Percentiles rank a stretch among this genome's conserved stretches.
phyloP scores from a whole-genome alignment of 2,113 vertebrate genomes.

The Leuciscus idus region DNA sequence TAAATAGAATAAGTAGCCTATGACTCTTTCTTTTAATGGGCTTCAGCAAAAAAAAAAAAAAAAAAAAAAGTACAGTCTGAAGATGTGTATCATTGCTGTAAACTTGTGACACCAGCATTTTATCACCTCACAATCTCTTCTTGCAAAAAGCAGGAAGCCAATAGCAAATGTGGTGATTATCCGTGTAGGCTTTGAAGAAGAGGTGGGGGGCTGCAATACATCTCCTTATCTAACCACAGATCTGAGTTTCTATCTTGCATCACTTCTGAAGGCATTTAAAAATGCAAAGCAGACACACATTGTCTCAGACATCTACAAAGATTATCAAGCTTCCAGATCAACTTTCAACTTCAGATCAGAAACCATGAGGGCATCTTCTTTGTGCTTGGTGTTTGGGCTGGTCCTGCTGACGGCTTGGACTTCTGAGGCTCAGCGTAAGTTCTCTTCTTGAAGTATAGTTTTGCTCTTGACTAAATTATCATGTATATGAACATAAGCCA shows the following conservation, averaged over 20 bases:
- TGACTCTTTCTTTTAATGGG: not conserved
- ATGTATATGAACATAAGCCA: not conserved
- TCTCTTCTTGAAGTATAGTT: not conserved
- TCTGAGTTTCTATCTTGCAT: not conserved
- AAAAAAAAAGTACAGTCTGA: not conserved
- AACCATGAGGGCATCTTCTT: conserved; percentile 33
- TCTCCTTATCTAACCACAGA: conserved; percentile 23
- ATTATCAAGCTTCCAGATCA: not conserved
- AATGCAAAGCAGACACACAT: not conserved
- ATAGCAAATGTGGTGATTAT: not conserved
- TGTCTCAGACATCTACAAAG: not conserved
- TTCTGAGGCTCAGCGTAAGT: conserved; percentile 34
- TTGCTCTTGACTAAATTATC: not conserved
- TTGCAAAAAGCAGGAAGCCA: conserved; percentile 2
- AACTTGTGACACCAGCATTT: not conserved
- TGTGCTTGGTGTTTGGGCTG: conserved; percentile 16
- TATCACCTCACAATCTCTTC: not conserved
- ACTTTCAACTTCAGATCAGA: not conserved
- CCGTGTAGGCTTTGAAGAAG: not conserved
- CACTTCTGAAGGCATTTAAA: conserved; percentile 1
- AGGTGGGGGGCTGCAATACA: not conserved
- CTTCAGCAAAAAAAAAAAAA: not conserved
- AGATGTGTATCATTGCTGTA: not conserved
- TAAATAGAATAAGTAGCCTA: not conserved
- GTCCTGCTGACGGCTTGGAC: conserved; percentile 4